These are phyloP conservation scores for Andrena marginata DNA, from an alignment of 2,888 invertebrate genomes.

Conservation along the genomic window DNA sequence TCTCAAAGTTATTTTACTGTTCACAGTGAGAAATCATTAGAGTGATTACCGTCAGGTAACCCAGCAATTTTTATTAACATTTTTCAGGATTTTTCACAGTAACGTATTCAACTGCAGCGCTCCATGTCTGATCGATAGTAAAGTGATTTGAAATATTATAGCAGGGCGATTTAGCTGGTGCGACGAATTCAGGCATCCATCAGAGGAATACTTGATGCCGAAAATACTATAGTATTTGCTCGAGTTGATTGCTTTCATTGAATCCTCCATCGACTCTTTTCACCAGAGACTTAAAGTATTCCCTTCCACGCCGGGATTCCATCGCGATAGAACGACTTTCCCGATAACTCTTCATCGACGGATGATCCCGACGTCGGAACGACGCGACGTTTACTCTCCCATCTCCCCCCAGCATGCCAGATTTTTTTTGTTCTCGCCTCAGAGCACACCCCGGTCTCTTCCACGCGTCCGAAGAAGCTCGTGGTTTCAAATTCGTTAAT, in stretches of 20 bases:
- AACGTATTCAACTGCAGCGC: neutral
- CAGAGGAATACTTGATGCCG: neutral
- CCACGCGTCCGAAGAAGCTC: neutral
- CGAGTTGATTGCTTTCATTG: slow-evolving; percentile 31
- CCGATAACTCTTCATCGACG: neutral
- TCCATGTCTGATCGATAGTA: neutral
- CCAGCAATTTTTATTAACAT: neutral
- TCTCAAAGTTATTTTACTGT: neutral
- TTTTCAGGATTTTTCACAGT: neutral
- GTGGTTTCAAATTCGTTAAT: neutral
- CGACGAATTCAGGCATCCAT: neutral
- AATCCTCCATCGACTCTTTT: slow-evolving; percentile 5
- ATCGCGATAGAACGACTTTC: neutral
- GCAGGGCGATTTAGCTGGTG: no score
- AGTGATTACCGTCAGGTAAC: neutral
- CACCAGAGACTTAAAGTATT: neutral
- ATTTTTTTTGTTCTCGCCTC: neutral
- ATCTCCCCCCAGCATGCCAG: neutral
- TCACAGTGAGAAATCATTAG: neutral
- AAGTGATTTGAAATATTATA: neutral
- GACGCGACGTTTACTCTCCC: no score
- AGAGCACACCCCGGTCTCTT: neutral
- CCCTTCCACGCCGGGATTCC: neutral
- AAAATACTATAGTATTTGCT: slow-evolving; percentile 27
- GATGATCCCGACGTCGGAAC: neutral